phyloP scores from a whole-genome alignment of 2,113 vertebrate genomes.

The Lophotis ruficrista region DNA sequence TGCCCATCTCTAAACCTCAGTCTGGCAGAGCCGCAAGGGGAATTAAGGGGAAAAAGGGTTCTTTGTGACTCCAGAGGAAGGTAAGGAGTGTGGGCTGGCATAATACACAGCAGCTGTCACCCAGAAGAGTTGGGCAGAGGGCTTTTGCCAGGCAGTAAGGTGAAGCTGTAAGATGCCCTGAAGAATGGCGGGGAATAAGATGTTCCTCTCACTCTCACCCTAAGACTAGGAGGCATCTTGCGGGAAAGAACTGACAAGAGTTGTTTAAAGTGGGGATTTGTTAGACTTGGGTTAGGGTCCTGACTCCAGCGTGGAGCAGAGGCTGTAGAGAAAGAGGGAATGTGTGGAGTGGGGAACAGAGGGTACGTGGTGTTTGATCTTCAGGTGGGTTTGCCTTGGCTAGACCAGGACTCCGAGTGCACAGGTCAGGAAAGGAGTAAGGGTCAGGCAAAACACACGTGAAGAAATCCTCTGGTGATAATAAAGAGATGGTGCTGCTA shows the following conservation, averaged over 20 bases:
- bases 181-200: background rate
- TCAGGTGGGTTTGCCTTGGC: background rate
- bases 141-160: background rate
- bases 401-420: background rate
- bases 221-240: background rate
- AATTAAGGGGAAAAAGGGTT: background rate
- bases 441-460: background rate
- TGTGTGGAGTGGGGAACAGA: background rate
- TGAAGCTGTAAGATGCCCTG: background rate
- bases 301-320: background rate
- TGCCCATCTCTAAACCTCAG: background rate
- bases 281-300: background rate
- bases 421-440: background rate
- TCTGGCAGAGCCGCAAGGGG: background rate
- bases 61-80: background rate
- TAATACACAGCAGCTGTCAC: background rate
- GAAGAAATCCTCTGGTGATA: background rate
- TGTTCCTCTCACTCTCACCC: background rate
- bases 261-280: background rate
- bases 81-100: background rate
- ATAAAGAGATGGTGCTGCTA: background rate
- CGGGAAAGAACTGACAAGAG: background rate
- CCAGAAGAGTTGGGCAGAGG: background rate
- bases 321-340: background rate
- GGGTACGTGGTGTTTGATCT: background rate